Base-by-base conservation (phyloP, 2,888 invertebrate species). In the Cephus sareptanus region DNA sequence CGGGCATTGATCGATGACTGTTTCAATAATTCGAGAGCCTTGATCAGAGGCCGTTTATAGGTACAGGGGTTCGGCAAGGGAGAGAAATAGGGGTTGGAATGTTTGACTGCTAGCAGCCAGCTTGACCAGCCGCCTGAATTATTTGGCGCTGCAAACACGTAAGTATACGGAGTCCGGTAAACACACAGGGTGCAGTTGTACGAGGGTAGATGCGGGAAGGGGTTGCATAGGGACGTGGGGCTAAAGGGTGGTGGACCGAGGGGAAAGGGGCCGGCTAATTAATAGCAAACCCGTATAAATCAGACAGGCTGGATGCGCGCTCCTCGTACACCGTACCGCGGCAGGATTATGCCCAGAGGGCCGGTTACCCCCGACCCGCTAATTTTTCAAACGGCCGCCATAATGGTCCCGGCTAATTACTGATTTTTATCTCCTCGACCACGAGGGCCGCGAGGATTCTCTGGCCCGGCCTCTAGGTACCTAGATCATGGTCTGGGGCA, bases 231-330 rank as follows among this genome's bases (percentile, higher is more conserved):
- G 74, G 74, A 74, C 40, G 0, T 15, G 35, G n/a, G 34, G 74
- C 12, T n/a, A 33, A 74, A 34, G n/a, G 74, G 34, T 33, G 34
- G n/a, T 1, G 34, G 74, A 33, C n/a, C 34, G 34, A 76, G 79
- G 74, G 76, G 74, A 73, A 73, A 75, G 79, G 75, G 81, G 79
- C 74, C 78, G 83, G 83, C 85, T 91, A 91, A 91, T 91, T 91
- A 91, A 91, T 91, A 91, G 91, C 88, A 89, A 91, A 89, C 90
- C 90, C 90, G 90, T 90, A 90, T 91, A 91, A 91, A 91, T 91
- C 90, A 91, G 88, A 89, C 89, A 88, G 87, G 85, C 84, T 86
- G 87, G 87, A 90, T 89, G 88, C 87, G 87, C 86, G 87, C 83
- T 84, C 84, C 87, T 35, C 76, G 79, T 77, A 74, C 74, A 15